Percentiles rank a stretch among this genome's conserved stretches.
Evolutionary conservation across 2,888 invertebrate genomes (phyloP).

Genomic region (Odontothrips loti): DNA sequence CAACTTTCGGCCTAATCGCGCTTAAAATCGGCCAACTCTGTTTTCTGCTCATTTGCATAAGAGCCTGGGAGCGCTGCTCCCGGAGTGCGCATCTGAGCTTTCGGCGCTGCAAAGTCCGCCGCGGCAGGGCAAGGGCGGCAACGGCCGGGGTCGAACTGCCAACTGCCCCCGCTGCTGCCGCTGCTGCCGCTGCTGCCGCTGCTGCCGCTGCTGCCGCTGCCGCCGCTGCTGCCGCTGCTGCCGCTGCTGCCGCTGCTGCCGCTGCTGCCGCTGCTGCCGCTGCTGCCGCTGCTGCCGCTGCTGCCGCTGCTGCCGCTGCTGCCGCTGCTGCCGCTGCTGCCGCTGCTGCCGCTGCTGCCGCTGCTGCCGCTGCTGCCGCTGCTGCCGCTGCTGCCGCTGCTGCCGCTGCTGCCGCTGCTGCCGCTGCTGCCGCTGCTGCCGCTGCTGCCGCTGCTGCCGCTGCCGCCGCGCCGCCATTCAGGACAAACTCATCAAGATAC

Average conservation of each 20-base stretch:
- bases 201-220: too few relatives aligned
- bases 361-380: neutral
- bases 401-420: neutral
- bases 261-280: too few relatives aligned
- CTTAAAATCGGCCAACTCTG: slow-evolving; percentile 24
- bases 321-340: too few relatives aligned
- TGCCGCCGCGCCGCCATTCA: too few relatives aligned
- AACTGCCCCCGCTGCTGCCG: neutral
- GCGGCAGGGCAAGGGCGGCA: neutral
- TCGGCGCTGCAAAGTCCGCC: neutral
- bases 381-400: neutral
- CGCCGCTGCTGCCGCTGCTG: too few relatives aligned
- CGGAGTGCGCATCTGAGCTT: neutral
- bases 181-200: too few relatives aligned
- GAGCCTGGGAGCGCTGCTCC: neutral
- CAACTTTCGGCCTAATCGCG: slow-evolving; percentile 18
- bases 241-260: too few relatives aligned
- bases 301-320: neutral
- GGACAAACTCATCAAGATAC: too few relatives aligned
- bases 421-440: neutral
- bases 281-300: too few relatives aligned
- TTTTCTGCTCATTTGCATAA: slow-evolving; percentile 26
- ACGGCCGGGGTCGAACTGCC: neutral
- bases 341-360: neutral
- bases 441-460: too few relatives aligned